These are phyloP conservation scores for Coleophora deauratella DNA, from an alignment of 2,888 invertebrate species.

Conservation along the genomic window DNA sequence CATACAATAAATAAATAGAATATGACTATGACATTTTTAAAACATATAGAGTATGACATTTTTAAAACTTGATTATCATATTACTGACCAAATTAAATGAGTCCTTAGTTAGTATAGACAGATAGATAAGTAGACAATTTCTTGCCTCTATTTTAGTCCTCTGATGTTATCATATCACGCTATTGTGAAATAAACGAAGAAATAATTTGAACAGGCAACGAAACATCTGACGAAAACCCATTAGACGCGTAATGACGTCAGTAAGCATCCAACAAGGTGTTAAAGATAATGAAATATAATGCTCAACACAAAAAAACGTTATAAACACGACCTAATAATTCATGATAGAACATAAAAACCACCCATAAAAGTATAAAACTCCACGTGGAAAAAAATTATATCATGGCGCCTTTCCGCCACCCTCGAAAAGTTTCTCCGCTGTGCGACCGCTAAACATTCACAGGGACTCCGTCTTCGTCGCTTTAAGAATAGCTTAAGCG, in stretches of 20 bases:
- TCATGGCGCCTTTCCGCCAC: conserved; percentile 52
- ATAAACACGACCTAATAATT: conserved; percentile 56
- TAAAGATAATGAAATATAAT: conserved; percentile 64
- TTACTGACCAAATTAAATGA: too few relatives aligned
- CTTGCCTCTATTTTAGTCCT: neutral
- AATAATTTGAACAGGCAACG: neutral
- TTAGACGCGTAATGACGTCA: conserved; percentile 10
- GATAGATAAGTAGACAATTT: neutral
- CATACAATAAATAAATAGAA: too few relatives aligned
- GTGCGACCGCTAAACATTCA: conserved; percentile 44
- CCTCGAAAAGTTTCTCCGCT: conserved; percentile 29
- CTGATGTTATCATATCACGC: too few relatives aligned
- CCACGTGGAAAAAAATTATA: conserved; percentile 41
- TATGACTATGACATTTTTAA: too few relatives aligned
- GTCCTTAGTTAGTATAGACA: too few relatives aligned
- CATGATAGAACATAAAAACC: conserved; percentile 58
- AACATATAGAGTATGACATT: too few relatives aligned
- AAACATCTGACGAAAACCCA: conserved; percentile 11
- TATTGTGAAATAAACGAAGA: neutral
- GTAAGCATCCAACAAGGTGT: conserved; percentile 49
- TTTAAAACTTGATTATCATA: too few relatives aligned
- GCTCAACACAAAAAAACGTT: conserved; percentile 42
- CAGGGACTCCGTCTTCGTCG: conserved; percentile 40
- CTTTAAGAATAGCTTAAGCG: conserved; percentile 68
- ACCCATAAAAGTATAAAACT: conserved; percentile 44